A percentile compares a stretch with the other conserved stretches of the same genome.
phyloP scores from a whole-genome alignment of 2,888 invertebrate species.

The Cosmia pyralina region DNA sequence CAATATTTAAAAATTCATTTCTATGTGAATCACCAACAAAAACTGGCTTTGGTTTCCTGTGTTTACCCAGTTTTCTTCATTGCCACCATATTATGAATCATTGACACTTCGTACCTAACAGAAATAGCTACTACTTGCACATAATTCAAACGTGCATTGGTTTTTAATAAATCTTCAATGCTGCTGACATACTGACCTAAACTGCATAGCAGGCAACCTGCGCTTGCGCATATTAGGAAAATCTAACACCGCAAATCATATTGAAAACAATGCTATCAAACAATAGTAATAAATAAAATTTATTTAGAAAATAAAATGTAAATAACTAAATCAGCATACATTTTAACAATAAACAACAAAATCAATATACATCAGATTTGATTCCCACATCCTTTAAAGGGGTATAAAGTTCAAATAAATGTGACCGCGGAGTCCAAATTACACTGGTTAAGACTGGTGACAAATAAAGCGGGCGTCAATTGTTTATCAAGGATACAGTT shows the following conservation, averaged over 20 bases:
- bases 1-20: not conserved
- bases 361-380: slow-evolving; percentile 26
- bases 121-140: slow-evolving; percentile 1
- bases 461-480: slow-evolving; percentile 43
- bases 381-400: slow-evolving; percentile 52
- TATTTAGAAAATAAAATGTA: not conserved
- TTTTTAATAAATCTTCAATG: slow-evolving; percentile 21
- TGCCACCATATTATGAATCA: slow-evolving; percentile 10
- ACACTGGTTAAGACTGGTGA: slow-evolving; percentile 31
- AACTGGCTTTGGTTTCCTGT: not conserved
- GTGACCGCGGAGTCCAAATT: slow-evolving; percentile 32
- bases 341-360: slow-evolving; percentile 13
- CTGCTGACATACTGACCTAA: not conserved
- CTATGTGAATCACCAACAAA: not conserved
- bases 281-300: not conserved
- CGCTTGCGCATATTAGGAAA: not conserved
- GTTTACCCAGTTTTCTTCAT: slow-evolving; percentile 7
- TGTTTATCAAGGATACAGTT: slow-evolving; percentile 52
- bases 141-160: slow-evolving; percentile 15
- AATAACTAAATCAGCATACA: not conserved
- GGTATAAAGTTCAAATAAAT: slow-evolving; percentile 42
- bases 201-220: not conserved
- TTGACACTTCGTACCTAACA: slow-evolving; percentile 7
- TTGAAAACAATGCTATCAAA: not conserved
- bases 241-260: not conserved